Percentiles rank a stretch among this genome's conserved stretches.
phyloP scores from a whole-genome alignment of 2,113 vertebrate species.

The Cariama cristata region DNA sequence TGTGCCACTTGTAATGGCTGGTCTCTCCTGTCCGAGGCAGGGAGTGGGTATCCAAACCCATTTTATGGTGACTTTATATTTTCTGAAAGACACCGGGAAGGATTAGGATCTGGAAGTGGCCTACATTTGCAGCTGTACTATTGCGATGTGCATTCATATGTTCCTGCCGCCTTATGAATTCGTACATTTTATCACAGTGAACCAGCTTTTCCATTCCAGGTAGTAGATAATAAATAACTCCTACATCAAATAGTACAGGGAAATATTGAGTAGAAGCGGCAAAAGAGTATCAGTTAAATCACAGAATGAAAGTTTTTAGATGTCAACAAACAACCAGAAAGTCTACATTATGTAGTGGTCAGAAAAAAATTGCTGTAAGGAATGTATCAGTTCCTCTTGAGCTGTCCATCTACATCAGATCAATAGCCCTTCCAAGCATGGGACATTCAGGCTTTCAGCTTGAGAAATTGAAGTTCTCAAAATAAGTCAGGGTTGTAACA shows the following conservation, averaged over 20 bases:
- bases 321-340: conserved; percentile 69
- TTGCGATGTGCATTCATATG: not conserved
- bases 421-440: conserved; percentile 94
- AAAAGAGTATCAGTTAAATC: conserved; percentile 55
- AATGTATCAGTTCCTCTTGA: conserved; percentile 82
- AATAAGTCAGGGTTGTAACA: conserved; percentile 89
- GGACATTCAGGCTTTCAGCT: conserved; percentile 83
- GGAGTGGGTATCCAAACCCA: not conserved
- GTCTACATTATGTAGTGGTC: conserved; percentile 72
- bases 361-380: conserved; percentile 77
- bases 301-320: conserved; percentile 68
- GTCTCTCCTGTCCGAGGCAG: not conserved
- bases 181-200: conserved; percentile 1
- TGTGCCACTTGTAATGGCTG: no score
- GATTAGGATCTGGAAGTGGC: not conserved
- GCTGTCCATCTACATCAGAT: conserved; percentile 87
- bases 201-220: conserved; percentile 53
- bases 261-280: not conserved
- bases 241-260: conserved; percentile 33
- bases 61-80: not conserved
- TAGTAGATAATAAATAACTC: conserved; percentile 30
- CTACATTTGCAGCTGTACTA: not conserved
- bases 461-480: conserved; percentile 89
- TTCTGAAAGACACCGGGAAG: not conserved
- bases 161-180: not conserved